Conservation (phyloP, 2,888 invertebrate species). For the Neria commutata region DNA sequence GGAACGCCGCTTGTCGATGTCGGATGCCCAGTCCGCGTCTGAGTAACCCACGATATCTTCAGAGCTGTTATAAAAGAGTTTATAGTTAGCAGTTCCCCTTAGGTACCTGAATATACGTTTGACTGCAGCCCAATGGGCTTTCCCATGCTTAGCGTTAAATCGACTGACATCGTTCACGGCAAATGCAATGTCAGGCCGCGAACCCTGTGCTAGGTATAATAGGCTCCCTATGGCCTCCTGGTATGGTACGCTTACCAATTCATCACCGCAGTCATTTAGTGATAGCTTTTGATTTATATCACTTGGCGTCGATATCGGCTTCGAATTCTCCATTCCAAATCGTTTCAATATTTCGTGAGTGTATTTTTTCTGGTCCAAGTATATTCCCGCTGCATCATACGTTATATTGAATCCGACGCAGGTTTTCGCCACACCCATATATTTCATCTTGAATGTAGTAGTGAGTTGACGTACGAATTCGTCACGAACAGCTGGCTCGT, state of each 20-base stretch:
- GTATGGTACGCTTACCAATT: conserved; percentile 20
- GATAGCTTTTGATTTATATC: conserved; percentile 29
- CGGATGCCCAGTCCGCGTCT: conserved; percentile 27
- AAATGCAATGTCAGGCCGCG: conserved; percentile 30
- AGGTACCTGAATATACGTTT: conserved; percentile 27
- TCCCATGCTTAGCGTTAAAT: conserved; percentile 15
- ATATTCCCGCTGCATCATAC: conserved; percentile 13
- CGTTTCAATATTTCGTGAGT: conserved; percentile 27
- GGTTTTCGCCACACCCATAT: conserved; percentile 4
- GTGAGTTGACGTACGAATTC: background rate
- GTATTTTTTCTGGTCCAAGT: conserved; percentile 21
- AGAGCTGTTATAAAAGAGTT: background rate
- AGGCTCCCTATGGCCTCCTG: conserved; percentile 32
- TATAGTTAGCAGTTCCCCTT: conserved; percentile 17
- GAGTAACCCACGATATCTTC: conserved; percentile 16
- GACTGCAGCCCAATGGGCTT: conserved; percentile 27
- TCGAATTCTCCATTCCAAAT: conserved; percentile 27
- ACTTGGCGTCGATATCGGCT: conserved; percentile 29
- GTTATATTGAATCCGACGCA: conserved; percentile 16
- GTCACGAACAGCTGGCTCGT: background rate
- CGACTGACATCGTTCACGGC: conserved; percentile 35
- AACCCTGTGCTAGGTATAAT: conserved; percentile 25
- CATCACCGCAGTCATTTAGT: background rate
- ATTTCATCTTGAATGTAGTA: conserved; percentile 9
- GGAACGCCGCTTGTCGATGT: conserved; percentile 12